Evolutionary conservation across 2,797 vertebrate genomes (phyloP).

Genomic region (Caiman crocodilus): DNA sequence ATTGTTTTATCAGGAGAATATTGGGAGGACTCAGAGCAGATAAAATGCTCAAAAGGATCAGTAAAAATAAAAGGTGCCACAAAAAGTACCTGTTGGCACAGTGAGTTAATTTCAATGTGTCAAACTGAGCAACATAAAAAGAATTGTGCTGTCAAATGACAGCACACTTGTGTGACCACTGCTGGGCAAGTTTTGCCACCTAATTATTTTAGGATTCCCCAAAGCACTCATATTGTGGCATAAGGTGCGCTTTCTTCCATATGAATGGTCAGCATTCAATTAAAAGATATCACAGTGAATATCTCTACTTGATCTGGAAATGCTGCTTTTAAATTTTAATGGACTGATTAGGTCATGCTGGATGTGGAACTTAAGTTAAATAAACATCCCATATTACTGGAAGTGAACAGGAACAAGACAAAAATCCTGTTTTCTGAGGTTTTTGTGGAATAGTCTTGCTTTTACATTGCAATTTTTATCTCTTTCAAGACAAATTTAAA

Average conservation of each 20-base stretch:
- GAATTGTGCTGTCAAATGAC: neutral
- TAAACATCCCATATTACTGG: neutral
- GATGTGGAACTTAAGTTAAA: neutral
- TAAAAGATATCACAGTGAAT: neutral
- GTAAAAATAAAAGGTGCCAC: too few relatives aligned
- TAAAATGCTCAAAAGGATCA: conserved; percentile 39
- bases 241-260: neutral
- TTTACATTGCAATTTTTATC: too few relatives aligned
- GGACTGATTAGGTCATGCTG: neutral
- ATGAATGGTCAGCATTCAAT: neutral
- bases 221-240: neutral
- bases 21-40: conserved; percentile 34
- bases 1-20: neutral
- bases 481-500: neutral
- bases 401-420: neutral
- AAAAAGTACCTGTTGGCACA: too few relatives aligned
- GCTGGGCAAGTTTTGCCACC: neutral
- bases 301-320: neutral
- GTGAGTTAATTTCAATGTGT: neutral
- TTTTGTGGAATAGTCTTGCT: too few relatives aligned
- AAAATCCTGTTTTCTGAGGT: neutral
- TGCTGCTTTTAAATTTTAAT: neutral
- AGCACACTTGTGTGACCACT: neutral
- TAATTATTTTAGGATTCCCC: neutral
- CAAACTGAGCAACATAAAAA: neutral